phyloP scores from a whole-genome alignment of 2,113 vertebrate species.

The Scopus umbretta region DNA sequence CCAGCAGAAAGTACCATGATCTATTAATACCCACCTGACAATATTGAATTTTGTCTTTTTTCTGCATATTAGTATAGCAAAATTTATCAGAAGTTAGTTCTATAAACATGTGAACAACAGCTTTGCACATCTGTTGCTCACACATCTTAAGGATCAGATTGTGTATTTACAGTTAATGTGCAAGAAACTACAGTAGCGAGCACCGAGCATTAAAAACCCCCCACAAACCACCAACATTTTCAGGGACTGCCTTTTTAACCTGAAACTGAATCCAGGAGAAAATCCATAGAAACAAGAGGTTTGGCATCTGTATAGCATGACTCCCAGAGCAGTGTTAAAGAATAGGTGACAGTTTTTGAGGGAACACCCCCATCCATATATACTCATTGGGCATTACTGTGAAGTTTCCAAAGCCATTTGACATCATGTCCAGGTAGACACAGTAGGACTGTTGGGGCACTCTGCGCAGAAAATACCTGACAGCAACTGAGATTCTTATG shows the following conservation, averaged over 20 bases:
- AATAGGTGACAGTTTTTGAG: background rate
- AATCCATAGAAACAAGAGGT: background rate
- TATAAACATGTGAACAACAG: background rate
- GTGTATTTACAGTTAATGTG: background rate
- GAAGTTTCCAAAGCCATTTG: background rate
- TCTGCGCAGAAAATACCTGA: background rate
- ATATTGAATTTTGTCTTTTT: background rate
- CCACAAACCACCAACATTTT: background rate
- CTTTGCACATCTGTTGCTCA: background rate
- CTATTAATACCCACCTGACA: background rate
- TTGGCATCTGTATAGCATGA: background rate
- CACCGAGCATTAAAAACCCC: background rate
- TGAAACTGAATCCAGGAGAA: background rate
- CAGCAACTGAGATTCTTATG: background rate
- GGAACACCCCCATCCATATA: background rate
- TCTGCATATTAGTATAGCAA: background rate
- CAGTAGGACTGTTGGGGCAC: background rate
- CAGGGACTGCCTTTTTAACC: background rate
- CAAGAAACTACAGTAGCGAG: background rate
- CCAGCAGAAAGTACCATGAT: background rate
- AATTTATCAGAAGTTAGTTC: background rate
- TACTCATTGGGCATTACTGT: accelerated
- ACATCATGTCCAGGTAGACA: background rate
- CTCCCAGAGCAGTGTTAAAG: background rate
- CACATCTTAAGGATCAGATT: background rate